Evolutionary conservation across 2,797 vertebrate species (phyloP), one percentile per base, ranked within the genome.

Genomic region (Pseudomugil tenellus): DNA sequence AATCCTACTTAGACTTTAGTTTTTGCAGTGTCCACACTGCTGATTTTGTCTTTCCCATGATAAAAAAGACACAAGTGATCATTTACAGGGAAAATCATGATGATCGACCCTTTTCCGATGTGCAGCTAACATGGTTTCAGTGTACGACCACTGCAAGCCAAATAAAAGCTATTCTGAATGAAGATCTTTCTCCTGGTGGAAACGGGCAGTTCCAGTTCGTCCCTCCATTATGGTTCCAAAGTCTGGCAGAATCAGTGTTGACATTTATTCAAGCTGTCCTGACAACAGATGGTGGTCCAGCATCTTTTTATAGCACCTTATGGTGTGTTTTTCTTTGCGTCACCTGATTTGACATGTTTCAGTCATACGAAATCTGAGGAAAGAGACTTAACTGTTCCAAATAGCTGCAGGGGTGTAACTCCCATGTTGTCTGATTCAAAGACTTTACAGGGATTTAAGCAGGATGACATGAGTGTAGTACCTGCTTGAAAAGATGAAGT

Each of bases 361-460:
- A 21, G n/a, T 34, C 1, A 60, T 56, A 37, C 53, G 52, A 63
- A 67, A 60, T 39, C 9, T 2, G 16, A 16, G 39, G 48, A 55
- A 72, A 71, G 25, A 39, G 49, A 60, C 43, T 32, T 11, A 8
- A 10, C 7, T 26, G 11, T 67, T 68, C 25, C 35, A 3, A 49
- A 10, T 4, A 41, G 31, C 6, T 57, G 11, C 43, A 53, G 28
- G 0, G 0, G 0, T 55, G 70, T 39, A 37, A 46, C 41, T 63
- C 43, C 26, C 12, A 3, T 10, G 17, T 34, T 48, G 46, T 23
- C 10, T 23, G 46, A 21, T 48, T 48, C 21, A 13, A 49, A 49
- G 21, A 49, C 21, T 49, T 25, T 23, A 6, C 21, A 23, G 2
- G 4, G 48, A 49, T 2, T 23, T 23, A 23, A 4, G 3, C n/a